These are phyloP conservation scores for Erythrolamprus reginae DNA, from an alignment of 2,113 vertebrate genomes.

Conservation along the genomic window DNA sequence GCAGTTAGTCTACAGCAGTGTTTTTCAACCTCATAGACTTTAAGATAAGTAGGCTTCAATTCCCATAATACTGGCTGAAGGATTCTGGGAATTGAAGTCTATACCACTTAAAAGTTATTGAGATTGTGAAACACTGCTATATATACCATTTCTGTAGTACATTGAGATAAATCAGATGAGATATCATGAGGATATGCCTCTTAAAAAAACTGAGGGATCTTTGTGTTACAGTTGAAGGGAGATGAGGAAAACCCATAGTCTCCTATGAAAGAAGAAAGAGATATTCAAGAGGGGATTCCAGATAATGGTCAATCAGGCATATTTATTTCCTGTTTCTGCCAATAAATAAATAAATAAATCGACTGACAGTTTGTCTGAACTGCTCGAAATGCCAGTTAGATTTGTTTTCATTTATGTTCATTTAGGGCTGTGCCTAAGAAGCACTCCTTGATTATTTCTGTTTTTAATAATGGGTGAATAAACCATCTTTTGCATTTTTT, in stretches of 20 bases:
- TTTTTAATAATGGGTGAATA: neutral
- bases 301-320: slow-evolving; percentile 16
- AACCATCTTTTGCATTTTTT: too few relatives aligned
- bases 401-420: slow-evolving; percentile 9
- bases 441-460: slow-evolving; percentile 37
- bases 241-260: neutral
- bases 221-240: neutral
- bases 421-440: slow-evolving; percentile 5
- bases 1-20: neutral
- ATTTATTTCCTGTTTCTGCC: slow-evolving; percentile 35
- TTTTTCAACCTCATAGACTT: neutral
- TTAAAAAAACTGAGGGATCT: neutral
- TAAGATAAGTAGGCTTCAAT: neutral
- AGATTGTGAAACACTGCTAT: neutral
- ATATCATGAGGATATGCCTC: neutral
- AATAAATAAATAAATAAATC: slow-evolving; percentile 3
- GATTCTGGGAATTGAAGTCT: neutral
- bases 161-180: neutral
- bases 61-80: neutral
- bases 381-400: neutral
- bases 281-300: neutral
- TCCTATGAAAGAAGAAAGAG: neutral
- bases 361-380: neutral
- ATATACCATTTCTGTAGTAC: neutral
- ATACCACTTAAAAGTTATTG: neutral